Conservation (phyloP, 1,140 invertebrate species). For the Bombus superbus region DNA sequence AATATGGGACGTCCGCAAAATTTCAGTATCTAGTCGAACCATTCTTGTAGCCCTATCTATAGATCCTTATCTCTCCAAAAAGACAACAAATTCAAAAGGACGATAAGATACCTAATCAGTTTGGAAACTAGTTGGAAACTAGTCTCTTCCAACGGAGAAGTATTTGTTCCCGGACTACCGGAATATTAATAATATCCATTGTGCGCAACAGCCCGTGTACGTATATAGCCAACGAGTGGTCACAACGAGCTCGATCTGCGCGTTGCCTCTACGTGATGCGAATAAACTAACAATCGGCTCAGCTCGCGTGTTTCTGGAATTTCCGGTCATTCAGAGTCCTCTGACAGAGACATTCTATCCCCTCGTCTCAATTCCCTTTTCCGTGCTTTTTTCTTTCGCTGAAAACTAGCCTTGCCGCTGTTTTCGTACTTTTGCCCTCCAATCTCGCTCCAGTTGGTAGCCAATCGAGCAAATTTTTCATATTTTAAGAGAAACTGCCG, state of each 20-base stretch:
- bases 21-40: not conserved
- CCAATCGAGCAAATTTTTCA: too few relatives aligned
- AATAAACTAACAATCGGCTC: constrained; percentile 60
- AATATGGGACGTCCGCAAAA: not conserved
- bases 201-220: not conserved
- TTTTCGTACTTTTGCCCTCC: too few relatives aligned
- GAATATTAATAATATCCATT: constrained; percentile 5
- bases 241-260: not conserved
- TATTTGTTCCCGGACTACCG: not conserved
- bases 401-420: not conserved
- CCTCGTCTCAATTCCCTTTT: not conserved
- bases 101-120: not conserved
- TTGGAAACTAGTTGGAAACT: not conserved
- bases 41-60: not conserved
- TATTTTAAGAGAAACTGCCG: too few relatives aligned
- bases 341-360: constrained; percentile 1
- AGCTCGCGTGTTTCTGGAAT: constrained; percentile 62
- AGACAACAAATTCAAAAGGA: not conserved
- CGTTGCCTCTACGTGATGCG: constrained; percentile 34
- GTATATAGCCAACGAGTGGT: too few relatives aligned
- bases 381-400: not conserved
- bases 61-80: not conserved
- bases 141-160: not conserved
- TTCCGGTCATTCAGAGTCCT: constrained; percentile 59
- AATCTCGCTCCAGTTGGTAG: accelerated